Conservation (phyloP, 2,797 vertebrate genomes). For the Miichthys miiuy region DNA sequence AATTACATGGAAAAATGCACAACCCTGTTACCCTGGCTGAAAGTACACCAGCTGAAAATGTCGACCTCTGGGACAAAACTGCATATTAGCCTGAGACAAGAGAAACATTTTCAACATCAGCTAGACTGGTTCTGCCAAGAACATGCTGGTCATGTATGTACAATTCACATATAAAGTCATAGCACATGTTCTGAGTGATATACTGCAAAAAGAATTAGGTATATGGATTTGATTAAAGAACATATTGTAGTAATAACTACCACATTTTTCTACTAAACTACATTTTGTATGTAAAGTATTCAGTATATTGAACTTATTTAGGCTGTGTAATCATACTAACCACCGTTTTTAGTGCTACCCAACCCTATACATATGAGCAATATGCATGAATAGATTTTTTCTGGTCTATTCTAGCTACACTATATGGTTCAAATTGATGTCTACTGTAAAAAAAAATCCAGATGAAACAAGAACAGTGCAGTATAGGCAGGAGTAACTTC, state of each 20-base stretch:
- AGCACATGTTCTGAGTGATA: not conserved
- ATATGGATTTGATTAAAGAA: not conserved
- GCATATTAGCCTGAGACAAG: not conserved
- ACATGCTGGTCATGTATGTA: not conserved
- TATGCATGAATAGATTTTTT: not conserved
- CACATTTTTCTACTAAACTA: constrained; percentile 5
- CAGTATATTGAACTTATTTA: not conserved
- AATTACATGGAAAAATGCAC: not conserved
- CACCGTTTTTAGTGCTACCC: not conserved
- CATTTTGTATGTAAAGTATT: not conserved
- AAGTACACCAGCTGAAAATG: not conserved
- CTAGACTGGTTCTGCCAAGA: constrained; percentile 8
- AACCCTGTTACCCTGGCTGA: not conserved
- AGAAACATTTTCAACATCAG: not conserved
- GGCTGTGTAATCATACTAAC: not conserved
- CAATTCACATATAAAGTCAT: not conserved
- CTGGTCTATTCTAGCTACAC: not conserved
- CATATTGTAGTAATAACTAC: not conserved
- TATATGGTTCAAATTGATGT: too few species aligned
- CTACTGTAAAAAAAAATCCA: not conserved
- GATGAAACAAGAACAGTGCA: not conserved
- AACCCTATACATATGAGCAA: too few species aligned
- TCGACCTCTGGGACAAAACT: not conserved
- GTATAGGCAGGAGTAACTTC: not conserved
- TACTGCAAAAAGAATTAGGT: not conserved